Evolutionary conservation across 2,113 vertebrate species (phyloP).

Genomic region (Myotis davidii): DNA sequence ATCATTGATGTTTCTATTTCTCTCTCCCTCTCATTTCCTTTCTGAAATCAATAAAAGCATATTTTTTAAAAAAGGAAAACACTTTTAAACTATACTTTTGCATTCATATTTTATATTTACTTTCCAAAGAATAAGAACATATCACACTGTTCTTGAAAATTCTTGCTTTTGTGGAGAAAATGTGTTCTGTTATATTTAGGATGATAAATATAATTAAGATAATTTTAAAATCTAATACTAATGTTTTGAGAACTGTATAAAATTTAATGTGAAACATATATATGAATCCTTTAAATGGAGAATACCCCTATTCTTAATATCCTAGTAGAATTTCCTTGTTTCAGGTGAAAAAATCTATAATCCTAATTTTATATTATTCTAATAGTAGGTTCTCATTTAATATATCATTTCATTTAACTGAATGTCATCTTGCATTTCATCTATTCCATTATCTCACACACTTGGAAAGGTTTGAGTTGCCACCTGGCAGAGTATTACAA

Average conservation of each 20-base stretch:
- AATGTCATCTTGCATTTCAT: constrained; percentile 14
- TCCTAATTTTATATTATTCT: neutral
- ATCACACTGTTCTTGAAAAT: neutral
- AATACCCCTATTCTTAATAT: neutral
- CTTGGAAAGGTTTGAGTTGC: constrained; percentile 47
- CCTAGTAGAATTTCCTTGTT: neutral
- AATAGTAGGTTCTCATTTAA: neutral
- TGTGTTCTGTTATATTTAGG: neutral
- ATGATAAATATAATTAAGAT: neutral
- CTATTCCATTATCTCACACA: constrained; percentile 19
- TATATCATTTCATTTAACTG: constrained; percentile 37
- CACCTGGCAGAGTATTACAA: neutral
- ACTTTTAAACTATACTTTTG: neutral
- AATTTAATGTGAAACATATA: constrained; percentile 20
- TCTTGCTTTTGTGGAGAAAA: neutral
- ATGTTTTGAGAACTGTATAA: neutral
- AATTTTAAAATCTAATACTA: neutral
- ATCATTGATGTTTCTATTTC: too few species aligned
- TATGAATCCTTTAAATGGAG: neutral
- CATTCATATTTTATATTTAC: neutral
- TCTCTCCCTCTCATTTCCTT: too few species aligned
- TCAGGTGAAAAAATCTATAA: neutral
- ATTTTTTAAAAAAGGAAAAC: neutral
- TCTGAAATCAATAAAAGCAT: too few species aligned
- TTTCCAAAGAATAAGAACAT: neutral